These are phyloP conservation scores for Ceriagrion tenellum DNA, from an alignment of 2,888 invertebrate species.

Conservation along the genomic window DNA sequence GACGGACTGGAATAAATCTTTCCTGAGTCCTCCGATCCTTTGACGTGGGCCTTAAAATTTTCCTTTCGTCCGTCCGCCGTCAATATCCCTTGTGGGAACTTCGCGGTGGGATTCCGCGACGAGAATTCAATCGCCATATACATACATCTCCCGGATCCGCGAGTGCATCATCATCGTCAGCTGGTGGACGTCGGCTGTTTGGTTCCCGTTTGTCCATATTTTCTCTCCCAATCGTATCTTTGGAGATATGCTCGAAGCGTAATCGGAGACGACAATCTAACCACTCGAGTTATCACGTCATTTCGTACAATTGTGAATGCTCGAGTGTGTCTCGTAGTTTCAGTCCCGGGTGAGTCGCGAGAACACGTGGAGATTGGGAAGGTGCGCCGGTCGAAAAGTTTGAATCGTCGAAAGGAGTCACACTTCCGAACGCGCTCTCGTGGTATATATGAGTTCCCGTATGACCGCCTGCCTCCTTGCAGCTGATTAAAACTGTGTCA, in stretches of 20 bases:
- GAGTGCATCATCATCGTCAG: not conserved
- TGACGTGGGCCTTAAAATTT: not conserved
- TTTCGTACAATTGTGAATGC: not conserved
- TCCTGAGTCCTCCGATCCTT: not conserved
- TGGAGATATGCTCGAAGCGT: not conserved
- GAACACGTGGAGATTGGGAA: not conserved
- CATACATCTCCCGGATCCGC: not conserved
- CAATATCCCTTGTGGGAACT: not conserved
- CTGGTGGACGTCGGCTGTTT: not conserved
- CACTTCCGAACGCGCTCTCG: not conserved
- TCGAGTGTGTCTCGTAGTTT: not conserved
- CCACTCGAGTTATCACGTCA: constrained; percentile 21
- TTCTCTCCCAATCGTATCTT: not conserved
- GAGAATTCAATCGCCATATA: not conserved
- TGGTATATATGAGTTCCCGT: not conserved
- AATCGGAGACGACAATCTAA: not conserved
- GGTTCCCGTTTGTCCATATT: not conserved
- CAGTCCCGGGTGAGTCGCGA: not conserved
- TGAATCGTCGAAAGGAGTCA: not conserved
- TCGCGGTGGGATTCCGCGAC: not conserved
- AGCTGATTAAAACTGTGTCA: not conserved
- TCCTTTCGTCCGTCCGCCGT: not conserved
- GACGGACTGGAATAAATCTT: not conserved
- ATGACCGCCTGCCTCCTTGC: not conserved
- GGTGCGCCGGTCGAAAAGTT: not conserved